These are phyloP conservation scores for Odontomachus brunneus DNA, from an alignment of 1,140 invertebrate species.

Conservation along the genomic window DNA sequence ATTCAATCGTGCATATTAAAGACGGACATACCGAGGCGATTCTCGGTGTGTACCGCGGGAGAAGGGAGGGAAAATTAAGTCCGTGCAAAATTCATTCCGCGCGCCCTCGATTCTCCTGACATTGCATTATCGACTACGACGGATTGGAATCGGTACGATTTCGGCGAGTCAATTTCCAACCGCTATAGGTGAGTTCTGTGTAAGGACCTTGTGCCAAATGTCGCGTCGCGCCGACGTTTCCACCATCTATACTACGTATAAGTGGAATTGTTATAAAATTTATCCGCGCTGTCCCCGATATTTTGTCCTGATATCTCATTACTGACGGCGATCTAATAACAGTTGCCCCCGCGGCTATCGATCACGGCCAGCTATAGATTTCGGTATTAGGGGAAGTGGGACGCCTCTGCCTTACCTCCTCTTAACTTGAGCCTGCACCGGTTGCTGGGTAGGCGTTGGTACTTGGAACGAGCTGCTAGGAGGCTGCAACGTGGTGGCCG, in stretches of 20 bases:
- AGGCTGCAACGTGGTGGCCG: conserved; percentile 59
- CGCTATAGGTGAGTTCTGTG: too few relatives aligned
- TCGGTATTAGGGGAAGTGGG: conserved; percentile 52
- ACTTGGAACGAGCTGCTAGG: conserved; percentile 53
- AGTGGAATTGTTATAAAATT: neutral
- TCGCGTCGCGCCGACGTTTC: too few relatives aligned
- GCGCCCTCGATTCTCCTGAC: neutral
- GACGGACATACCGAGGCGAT: neutral
- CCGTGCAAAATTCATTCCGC: neutral
- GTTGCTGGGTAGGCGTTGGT: conserved; percentile 52
- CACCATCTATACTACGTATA: neutral
- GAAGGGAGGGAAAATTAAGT: neutral
- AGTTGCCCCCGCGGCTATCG: conserved; percentile 38
- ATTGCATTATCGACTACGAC: neutral
- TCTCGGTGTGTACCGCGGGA: neutral
- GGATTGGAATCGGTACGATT: too few relatives aligned
- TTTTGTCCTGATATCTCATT: conserved; percentile 8
- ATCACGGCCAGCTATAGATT: conserved; percentile 41
- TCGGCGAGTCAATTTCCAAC: too few relatives aligned
- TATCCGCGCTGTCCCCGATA: neutral
- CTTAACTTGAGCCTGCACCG: conserved; percentile 68
- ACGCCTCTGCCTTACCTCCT: conserved; percentile 74
- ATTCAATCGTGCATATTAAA: conserved; percentile 4
- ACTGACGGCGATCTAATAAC: conserved; percentile 19
- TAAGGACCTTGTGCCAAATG: too few relatives aligned